Conservation (phyloP, 2,888 invertebrate species). For the Sturmia bella region DNA sequence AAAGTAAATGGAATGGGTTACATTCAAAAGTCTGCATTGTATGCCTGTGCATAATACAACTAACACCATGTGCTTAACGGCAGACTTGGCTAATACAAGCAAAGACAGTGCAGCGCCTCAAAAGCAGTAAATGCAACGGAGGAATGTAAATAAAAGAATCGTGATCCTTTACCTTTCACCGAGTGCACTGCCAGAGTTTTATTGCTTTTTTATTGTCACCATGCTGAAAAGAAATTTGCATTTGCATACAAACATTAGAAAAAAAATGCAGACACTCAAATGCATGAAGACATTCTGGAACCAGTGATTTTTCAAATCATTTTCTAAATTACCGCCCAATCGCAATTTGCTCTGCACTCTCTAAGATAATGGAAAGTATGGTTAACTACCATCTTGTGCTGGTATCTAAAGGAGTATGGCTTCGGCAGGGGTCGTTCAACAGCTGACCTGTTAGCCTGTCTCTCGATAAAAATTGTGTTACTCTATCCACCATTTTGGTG, state of each 20-base stretch:
- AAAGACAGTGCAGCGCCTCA: constrained; percentile 4
- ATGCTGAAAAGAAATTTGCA: constrained; percentile 26
- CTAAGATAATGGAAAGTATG: too few species aligned
- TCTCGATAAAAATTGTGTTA: too few species aligned
- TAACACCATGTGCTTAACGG: constrained; percentile 24
- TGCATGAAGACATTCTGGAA: background rate
- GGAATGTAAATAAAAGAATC: constrained; percentile 10
- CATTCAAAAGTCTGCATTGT: background rate
- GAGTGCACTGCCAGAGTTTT: background rate
- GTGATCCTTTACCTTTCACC: constrained; percentile 36
- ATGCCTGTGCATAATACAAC: constrained; percentile 19
- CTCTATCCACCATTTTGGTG: too few species aligned
- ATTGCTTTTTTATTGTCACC: constrained; percentile 4
- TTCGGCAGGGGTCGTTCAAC: too few species aligned
- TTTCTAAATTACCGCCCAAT: too few species aligned
- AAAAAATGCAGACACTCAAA: constrained; percentile 16
- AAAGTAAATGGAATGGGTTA: constrained; percentile 17
- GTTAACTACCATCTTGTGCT: too few species aligned
- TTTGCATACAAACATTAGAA: constrained; percentile 1
- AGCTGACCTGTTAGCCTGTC: too few species aligned
- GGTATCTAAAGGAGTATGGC: too few species aligned
- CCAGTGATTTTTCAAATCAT: too few species aligned
- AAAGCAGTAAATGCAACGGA: constrained; percentile 17
- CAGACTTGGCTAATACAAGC: background rate
- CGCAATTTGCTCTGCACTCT: too few species aligned